Percentiles rank a stretch among this genome's conserved stretches.
These are phyloP conservation scores for Leptonema lineaticorne DNA, from an alignment of 1,140 invertebrate genomes.

Conservation along the genomic window DNA sequence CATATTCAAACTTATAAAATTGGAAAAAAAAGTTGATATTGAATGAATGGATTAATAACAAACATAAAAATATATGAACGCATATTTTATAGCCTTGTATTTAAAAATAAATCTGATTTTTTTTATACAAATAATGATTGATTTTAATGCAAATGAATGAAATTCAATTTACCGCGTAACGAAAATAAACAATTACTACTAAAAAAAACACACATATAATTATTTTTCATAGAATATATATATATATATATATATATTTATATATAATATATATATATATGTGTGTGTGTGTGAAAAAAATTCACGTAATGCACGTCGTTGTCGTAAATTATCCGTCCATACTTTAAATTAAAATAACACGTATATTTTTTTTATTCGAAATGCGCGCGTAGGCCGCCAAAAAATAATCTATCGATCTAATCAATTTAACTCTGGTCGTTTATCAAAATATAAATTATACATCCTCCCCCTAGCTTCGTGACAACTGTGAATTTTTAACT, in stretches of 20 bases:
- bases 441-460: not conserved
- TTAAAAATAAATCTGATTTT: not conserved
- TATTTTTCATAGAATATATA: not conserved
- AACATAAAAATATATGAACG: not conserved
- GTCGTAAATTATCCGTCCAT: not conserved
- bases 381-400: not conserved
- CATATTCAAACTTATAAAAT: too few relatives aligned
- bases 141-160: not conserved
- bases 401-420: conserved; percentile 17
- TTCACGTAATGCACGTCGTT: not conserved
- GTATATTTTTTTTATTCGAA: not conserved
- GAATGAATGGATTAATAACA: too few relatives aligned
- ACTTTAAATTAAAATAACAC: not conserved
- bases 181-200: not conserved
- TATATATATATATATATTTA: not conserved
- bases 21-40: too few relatives aligned
- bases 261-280: not conserved
- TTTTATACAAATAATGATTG: not conserved
- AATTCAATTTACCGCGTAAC: not conserved
- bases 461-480: too few relatives aligned
- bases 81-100: too few relatives aligned
- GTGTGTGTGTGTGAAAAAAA: too few relatives aligned
- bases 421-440: conserved; percentile 2
- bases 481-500: conserved; percentile 2
- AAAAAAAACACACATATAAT: not conserved